Percentiles rank a stretch among this genome's conserved stretches.
These are phyloP conservation scores for Lophochroa leadbeateri DNA, from an alignment of 2,113 vertebrate genomes.

Conservation along the genomic window DNA sequence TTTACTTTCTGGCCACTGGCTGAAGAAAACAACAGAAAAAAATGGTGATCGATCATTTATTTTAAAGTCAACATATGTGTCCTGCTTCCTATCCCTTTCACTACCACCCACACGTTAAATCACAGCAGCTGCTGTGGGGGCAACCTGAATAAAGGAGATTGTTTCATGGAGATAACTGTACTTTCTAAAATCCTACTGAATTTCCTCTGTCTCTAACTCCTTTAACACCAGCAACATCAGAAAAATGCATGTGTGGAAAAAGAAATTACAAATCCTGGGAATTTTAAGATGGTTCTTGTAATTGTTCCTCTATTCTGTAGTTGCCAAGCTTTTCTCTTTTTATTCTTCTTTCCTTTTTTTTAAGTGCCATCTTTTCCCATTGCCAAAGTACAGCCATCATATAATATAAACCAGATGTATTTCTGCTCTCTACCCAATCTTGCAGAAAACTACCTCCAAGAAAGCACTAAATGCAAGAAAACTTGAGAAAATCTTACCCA, in stretches of 20 bases:
- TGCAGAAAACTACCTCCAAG: constrained; percentile 22
- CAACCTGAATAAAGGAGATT: background rate
- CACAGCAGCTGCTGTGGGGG: background rate
- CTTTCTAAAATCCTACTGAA: background rate
- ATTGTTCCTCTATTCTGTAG: constrained; percentile 19
- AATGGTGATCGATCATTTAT: background rate
- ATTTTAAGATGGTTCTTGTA: constrained; percentile 54
- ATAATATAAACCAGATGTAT: constrained; percentile 62
- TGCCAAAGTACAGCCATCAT: constrained; percentile 57
- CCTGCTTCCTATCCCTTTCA: background rate
- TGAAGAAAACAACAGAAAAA: background rate
- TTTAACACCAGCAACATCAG: constrained; percentile 22
- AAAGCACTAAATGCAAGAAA: background rate
- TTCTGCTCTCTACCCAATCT: constrained; percentile 17
- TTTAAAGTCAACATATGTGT: background rate
- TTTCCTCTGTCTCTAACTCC: background rate
- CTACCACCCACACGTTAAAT: background rate
- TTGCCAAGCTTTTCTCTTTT: constrained; percentile 46
- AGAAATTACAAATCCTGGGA: constrained; percentile 57
- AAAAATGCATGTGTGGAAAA: constrained; percentile 53
- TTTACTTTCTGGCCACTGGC: background rate
- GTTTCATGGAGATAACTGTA: background rate
- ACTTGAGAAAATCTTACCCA: background rate
- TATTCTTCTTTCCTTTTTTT: constrained; percentile 19
- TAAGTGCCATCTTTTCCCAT: constrained; percentile 54